Conservation (phyloP, 2,888 invertebrate species). For the Chalcosyrphus nemorum region DNA sequence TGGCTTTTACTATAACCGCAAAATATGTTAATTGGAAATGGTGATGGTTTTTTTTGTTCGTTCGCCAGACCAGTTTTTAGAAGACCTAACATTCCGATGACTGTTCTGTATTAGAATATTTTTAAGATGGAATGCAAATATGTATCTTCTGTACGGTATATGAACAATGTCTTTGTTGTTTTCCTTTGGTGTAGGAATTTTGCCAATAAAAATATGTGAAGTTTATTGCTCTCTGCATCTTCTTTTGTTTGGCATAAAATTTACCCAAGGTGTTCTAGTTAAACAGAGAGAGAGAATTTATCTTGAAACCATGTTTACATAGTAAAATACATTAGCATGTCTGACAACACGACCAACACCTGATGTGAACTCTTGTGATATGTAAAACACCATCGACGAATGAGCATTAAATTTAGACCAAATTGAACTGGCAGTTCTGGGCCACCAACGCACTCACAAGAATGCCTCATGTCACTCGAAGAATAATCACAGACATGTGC, state of each 20-base stretch:
- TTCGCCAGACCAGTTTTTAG: background rate
- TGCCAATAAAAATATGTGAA: background rate
- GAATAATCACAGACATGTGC: conserved; percentile 10
- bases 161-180: conserved; percentile 10
- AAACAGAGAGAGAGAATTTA: too few species aligned
- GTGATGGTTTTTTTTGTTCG: too few species aligned
- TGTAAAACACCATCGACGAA: conserved; percentile 1
- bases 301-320: background rate
- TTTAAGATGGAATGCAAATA: conserved; percentile 18
- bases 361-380: conserved; percentile 8
- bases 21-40: conserved; percentile 27
- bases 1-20: conserved; percentile 6
- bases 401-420: conserved; percentile 20
- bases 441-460: conserved; percentile 30
- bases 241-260: background rate
- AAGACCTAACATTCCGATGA: background rate
- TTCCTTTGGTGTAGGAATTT: conserved; percentile 10
- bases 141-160: background rate
- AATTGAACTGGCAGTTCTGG: conserved; percentile 56
- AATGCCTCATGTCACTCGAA: conserved; percentile 50
- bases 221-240: conserved; percentile 22
- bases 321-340: background rate
- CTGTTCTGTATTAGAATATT: conserved; percentile 17
- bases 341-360: conserved; percentile 15
- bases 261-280: background rate